Base-by-base conservation (phyloP, 2,888 invertebrate genomes). In the Platynereis dumerilii region DNA sequence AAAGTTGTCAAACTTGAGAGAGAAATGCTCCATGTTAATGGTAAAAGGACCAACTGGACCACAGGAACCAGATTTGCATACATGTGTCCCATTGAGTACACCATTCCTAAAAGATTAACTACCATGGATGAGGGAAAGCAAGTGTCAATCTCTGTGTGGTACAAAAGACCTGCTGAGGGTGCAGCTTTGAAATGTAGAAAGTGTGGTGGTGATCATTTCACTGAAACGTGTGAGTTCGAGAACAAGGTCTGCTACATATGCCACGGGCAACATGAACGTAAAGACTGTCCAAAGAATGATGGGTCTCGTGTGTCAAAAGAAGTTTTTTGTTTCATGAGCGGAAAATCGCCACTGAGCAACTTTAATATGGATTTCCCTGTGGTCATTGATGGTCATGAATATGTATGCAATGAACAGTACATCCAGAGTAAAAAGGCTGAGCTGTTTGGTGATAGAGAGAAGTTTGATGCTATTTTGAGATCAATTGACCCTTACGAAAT, bases 331-430 rank as follows among this genome's bases (percentile, higher is more conserved):
- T 42, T 42, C 17, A 42, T 42, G 12, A 12, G 12, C 10, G 42
- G 17, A 17, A 42, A 42, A 17, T 42, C 42, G 17, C 17, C 10
- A 10, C 17, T 42, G 12, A 42, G 42, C 17, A 42, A 42, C 42
- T 42, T 42, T 17, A 42, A 42, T 17, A 42, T 42, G 42, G 42
- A 42, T 17, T 42, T 10, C 42, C 42, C 42, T 17, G 17, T 42
- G 10, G 42, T 12, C 12, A 42, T 42, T 42, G 42, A 42, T 42
- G 42, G 42, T 42, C 17, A 12, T 42, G 42, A 42, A 42, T 42
- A 42, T 42, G 42, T 42, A 42, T 42, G 42, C 42, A 42, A 42
- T 42, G 42, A 42, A 17, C 42, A 42, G 17, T 42, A 42, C 42
- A 42, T 42, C 10, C 42, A 42, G 42, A 12, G 12, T 17, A 10